Base-by-base conservation (phyloP, 2,113 vertebrate species). In the Ramphastos sulfuratus region DNA sequence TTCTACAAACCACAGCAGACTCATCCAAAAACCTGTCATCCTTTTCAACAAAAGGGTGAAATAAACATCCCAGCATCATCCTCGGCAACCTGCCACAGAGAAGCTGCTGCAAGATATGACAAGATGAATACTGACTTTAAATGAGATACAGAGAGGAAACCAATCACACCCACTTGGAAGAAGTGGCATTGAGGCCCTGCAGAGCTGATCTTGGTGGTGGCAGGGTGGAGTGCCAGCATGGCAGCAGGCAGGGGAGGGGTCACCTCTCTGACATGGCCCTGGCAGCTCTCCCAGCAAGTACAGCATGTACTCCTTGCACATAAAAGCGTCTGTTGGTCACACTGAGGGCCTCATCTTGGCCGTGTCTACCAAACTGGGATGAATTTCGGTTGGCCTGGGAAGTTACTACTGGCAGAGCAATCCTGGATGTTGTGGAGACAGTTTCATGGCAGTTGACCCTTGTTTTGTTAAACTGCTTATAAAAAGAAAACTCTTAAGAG, bases 21-120 rank as follows among this genome's bases (percentile, higher is more conserved):
- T 86, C 24, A 76, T 95, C 93, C 91, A 96, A 94, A 93, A 96
- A 94, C 44, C 94, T 95, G 93, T 94, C 94, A 95, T 84, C 20
- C 5, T 18, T 88, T 81, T 73, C 54, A 93, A 96, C 94, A 91
- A 93, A 92, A 83, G 72, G 58, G 50, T 88, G 85, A 85, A 96
- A 94, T 94, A 94, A 95, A 93, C 85, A 93, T 95, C 76, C 87
- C 94, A 94, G 91, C 90, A 84, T 85, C 87, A 90, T 90, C 70
- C 90, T 90, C 2, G 70, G 95, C 93, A 94, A 50, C 13, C 8
- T 94, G 91, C 94, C 94, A 94, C 66, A 30, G 59, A 94, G 91
- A 92, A 95, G 93, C 82, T 93, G 76, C 85, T 94, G 93, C 93
- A 90, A 95, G 90, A 94, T 88, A 78, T 42, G 91, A 83, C 94